Percentiles rank a stretch among this genome's conserved stretches.
Evolutionary conservation across 2,797 vertebrate genomes (phyloP).

Genomic region (Tiaroga cobitis): DNA sequence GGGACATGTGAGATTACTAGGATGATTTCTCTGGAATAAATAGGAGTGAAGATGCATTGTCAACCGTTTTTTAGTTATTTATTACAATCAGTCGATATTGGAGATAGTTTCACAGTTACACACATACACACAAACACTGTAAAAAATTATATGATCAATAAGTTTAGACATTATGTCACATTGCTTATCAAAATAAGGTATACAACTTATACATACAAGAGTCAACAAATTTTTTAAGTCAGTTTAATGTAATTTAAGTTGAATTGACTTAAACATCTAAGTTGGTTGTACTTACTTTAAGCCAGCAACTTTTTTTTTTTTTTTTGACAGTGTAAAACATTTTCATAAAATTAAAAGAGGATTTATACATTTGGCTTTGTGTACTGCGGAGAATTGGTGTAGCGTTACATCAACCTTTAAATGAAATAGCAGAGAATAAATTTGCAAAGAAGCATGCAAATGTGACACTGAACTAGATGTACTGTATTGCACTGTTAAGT

Average conservation of each 20-base stretch:
- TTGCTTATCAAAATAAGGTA: too few species aligned
- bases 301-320: too few species aligned
- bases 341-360: not conserved
- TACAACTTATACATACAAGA: too few species aligned
- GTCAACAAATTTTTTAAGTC: too few species aligned
- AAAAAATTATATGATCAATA: too few species aligned
- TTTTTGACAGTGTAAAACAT: too few species aligned
- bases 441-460: not conserved
- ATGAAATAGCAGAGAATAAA: not conserved
- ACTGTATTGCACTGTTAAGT: not conserved
- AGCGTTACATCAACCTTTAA: not conserved
- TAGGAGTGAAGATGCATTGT: not conserved
- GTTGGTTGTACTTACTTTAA: too few species aligned
- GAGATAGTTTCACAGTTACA: not conserved
- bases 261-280: too few species aligned
- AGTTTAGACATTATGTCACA: too few species aligned
- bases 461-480: not conserved
- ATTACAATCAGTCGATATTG: not conserved
- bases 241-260: too few species aligned
- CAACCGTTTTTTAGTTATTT: too few species aligned
- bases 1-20: not conserved
- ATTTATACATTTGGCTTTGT: not conserved
- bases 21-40: not conserved
- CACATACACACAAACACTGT: not conserved
- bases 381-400: not conserved